Percentiles rank a stretch among this genome's conserved stretches.
These are phyloP conservation scores for Nymphalis polychloros DNA, from an alignment of 2,888 invertebrate species.

Conservation along the genomic window DNA sequence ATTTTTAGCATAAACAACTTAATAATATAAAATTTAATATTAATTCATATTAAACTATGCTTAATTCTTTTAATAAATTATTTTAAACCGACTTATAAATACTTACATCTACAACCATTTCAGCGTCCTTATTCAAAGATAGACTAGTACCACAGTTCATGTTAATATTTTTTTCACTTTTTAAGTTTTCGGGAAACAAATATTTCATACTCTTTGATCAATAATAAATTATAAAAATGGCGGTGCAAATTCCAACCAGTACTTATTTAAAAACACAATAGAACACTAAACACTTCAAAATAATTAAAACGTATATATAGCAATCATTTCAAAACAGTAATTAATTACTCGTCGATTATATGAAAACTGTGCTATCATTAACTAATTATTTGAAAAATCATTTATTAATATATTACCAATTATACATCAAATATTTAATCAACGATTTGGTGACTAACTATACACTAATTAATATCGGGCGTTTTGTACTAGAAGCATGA, in stretches of 20 bases:
- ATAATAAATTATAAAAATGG: conserved; percentile 1
- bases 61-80: neutral
- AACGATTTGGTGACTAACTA: conserved; percentile 29
- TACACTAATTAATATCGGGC: conserved; percentile 17
- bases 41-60: neutral
- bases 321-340: conserved; percentile 53
- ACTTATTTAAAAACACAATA: conserved; percentile 22
- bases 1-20: too few relatives aligned
- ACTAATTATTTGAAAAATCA: conserved; percentile 53
- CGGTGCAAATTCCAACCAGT: neutral
- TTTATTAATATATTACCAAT: conserved; percentile 35
- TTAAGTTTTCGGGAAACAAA: conserved; percentile 18
- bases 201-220: conserved; percentile 19
- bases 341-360: conserved; percentile 55
- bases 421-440: conserved; percentile 41
- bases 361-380: conserved; percentile 54
- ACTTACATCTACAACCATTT: conserved; percentile 38
- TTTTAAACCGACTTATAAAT: neutral
- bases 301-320: conserved; percentile 56
- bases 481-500: neutral
- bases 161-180: conserved; percentile 9
- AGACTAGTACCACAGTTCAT: conserved; percentile 13
- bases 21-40: neutral
- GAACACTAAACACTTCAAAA: conserved; percentile 46
- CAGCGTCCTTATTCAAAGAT: conserved; percentile 30